Base-by-base conservation (phyloP, 2,888 invertebrate species). In the Kryphioiulus occultus region DNA sequence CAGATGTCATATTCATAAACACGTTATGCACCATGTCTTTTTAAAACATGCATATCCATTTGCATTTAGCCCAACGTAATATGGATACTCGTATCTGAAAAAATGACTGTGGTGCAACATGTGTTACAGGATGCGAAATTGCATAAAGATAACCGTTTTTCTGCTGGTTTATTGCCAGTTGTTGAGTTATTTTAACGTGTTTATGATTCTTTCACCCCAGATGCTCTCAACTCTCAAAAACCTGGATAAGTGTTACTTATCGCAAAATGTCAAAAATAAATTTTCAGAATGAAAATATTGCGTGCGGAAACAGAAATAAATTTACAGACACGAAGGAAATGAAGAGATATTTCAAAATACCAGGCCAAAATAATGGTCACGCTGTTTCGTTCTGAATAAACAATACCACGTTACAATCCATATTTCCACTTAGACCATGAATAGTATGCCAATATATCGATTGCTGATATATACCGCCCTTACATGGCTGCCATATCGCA, bases 381-480 rank as follows among this genome's bases (percentile, higher is more conserved):
- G 26, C 26, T 68, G 26, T 68, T 19, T 68, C 26, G 68, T 15
- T 26, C 26, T 68, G 68, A 68, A 68, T 68, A 68, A 68, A 68
- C 68, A 68, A 68, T 68, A 12, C n/a, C 68, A 68, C 26, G 15
- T 59, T 59, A 22, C 59, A 22, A 59, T 59, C 59, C 59, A 59
- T 59, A 59, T 68, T 68, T 22, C 68, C 68, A 68, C 68, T 68
- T 26, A 68, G 26, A 68, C 26, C 26, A 26, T 59, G n/a, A 68
- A 68, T 68, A 68, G 68, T 26, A 26, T 26, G 68, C 26, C 68
- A n/a, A 68, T 68, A 68, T 68, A 68, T 68, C 68, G 68, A 68
- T 68, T 68, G 68, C 68, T 26, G 68, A 68, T 68, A 68, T 10
- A 10, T n/a, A n/a, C 68, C 10, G 26, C 39, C 39, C 39, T 39